Evolutionary conservation across 2,888 invertebrate genomes (phyloP), one percentile per base, ranked within the genome.

Genomic region (Limenitis camilla): DNA sequence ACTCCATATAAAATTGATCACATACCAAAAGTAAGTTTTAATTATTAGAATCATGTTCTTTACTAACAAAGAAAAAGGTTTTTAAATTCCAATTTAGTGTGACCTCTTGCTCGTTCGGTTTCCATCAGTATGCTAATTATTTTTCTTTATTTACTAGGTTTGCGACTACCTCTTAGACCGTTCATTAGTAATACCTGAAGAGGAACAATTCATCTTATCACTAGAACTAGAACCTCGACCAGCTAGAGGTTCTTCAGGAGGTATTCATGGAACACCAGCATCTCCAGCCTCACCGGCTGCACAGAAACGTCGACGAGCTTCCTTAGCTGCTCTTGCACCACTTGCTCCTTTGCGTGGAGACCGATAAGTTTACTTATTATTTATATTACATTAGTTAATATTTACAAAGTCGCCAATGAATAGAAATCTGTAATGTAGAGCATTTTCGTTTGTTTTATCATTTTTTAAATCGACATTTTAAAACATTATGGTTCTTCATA

Each of bases 1-100:
- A 96, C 95, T 1, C 93, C 95, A 0, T 97, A 97, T 77, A 96
- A 95, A 82, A 96, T 97, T 61, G 95, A 96, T 66, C 91, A 94
- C 67, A 94, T 94, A 62, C 89, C 91, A 19, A 93, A 94, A 88
- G 96, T 95, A 55, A 67, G 40, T 36, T 42, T 31, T 7, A 6
- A 10, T 31, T 10, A 29, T 5, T 7, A 9, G 4, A 19, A 19
- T 19, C 19, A n/a, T n/a, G 19, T 19, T 19, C 2, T 19, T 19
- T 19, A 19, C 19, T 2, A 3, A 19, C 19, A 19, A 19, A 19
- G 19, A 19, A 19, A 19, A 19, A 19, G 19, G 19, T 19, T 19
- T 19, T 19, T 19, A 19, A 19, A 19, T 19, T 19, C 19, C 19
- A 19, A 19, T 19, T 19, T 19, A 10, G 30, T 30, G n/a, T 33